These are phyloP conservation scores for Melanogrammus aeglefinus DNA, from an alignment of 2,797 vertebrate genomes.

Conservation along the genomic window DNA sequence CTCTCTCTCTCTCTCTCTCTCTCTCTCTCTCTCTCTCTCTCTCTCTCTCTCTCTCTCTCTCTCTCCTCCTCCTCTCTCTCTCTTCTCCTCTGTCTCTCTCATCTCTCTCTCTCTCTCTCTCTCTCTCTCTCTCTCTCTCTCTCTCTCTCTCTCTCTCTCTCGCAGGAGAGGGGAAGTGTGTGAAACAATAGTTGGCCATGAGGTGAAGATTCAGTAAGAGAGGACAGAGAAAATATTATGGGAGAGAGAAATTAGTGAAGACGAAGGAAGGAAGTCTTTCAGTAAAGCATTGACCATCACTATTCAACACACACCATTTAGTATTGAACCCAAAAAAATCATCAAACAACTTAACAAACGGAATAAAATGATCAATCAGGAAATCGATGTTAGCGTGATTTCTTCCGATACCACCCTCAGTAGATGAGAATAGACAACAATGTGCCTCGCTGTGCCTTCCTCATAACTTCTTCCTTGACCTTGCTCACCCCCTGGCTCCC, in stretches of 20 bases:
- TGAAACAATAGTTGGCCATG: neutral
- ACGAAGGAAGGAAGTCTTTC: neutral
- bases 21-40: constrained; percentile 27
- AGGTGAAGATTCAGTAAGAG: neutral
- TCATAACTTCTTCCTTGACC: constrained; percentile 30
- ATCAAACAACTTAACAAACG: neutral
- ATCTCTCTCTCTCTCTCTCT: constrained; percentile 20
- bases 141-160: neutral
- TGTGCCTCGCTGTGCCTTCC: neutral
- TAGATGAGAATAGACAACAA: neutral
- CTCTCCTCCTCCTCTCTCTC: neutral
- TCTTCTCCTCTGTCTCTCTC: constrained; percentile 13
- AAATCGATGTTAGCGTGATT: neutral
- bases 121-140: constrained; percentile 27
- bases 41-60: constrained; percentile 22
- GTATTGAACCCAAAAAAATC: neutral
- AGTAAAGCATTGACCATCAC: neutral
- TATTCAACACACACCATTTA: neutral
- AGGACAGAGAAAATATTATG: neutral
- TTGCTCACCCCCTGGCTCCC: constrained; percentile 42
- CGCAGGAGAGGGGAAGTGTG: constrained; percentile 8
- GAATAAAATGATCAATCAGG: neutral
- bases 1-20: constrained; percentile 5
- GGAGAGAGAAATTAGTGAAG: neutral
- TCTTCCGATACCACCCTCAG: neutral